Percentiles rank a stretch among this genome's conserved stretches.
Conservation (phyloP, 2,113 vertebrate genomes). For the Formicarius rufipectus region DNA sequence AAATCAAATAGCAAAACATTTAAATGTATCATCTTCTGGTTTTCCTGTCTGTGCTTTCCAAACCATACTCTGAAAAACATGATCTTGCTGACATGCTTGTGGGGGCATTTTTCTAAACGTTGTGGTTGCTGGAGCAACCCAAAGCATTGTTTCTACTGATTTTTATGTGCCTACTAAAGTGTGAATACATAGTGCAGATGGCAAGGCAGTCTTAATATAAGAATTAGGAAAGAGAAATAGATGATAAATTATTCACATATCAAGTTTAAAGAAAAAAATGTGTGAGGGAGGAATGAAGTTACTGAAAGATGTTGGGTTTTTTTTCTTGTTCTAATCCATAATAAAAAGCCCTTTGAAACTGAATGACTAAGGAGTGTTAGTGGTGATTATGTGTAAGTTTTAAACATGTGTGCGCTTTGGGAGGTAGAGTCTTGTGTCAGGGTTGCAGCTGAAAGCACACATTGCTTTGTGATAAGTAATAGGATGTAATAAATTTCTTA, state of each 20-base stretch:
- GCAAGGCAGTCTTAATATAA: neutral
- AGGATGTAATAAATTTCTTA: neutral
- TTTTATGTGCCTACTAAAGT: neutral
- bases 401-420: neutral
- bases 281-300: neutral
- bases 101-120: neutral
- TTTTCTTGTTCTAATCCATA: neutral
- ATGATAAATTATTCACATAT: neutral
- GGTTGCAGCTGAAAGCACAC: neutral
- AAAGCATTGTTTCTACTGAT: neutral
- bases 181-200: neutral
- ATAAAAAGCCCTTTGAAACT: neutral
- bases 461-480: neutral
- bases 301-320: neutral
- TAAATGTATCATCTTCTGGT: neutral
- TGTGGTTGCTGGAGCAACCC: conserved; percentile 27
- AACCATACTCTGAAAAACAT: conserved; percentile 3
- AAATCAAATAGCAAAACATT: neutral
- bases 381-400: neutral
- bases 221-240: neutral
- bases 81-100: neutral
- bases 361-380: neutral
- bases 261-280: neutral
- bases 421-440: neutral
- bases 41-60: conserved; percentile 37